phyloP scores from a whole-genome alignment of 2,888 invertebrate species.

The Trypoxylon attenuatum region DNA sequence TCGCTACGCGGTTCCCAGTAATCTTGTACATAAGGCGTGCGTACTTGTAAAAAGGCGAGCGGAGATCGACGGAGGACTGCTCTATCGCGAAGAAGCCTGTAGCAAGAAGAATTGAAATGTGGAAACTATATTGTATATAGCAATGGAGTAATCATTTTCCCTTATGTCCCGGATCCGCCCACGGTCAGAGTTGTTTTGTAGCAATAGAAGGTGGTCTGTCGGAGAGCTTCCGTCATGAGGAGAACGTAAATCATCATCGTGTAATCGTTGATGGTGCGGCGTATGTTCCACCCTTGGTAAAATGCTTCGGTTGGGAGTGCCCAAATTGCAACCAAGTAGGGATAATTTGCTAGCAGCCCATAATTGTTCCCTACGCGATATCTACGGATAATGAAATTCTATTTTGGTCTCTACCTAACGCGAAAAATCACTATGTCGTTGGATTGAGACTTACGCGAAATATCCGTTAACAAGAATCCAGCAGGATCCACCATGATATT shows the following conservation, averaged over 20 bases:
- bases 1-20: no score
- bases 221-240: constrained; percentile 58
- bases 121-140: constrained; percentile 14
- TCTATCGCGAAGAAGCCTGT: constrained; percentile 3
- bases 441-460: constrained; percentile 48
- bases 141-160: no score
- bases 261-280: constrained; percentile 58
- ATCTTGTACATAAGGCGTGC: constrained; percentile 41
- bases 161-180: no score
- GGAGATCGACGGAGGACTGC: no score
- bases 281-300: constrained; percentile 54
- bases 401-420: neutral
- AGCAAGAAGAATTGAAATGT: neutral
- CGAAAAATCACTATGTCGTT: neutral
- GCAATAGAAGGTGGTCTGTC: no score
- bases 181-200: no score
- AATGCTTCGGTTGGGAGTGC: constrained; percentile 51
- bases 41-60: no score
- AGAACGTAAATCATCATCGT: constrained; percentile 56
- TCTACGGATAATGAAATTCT: constrained; percentile 9
- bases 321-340: constrained; percentile 50
- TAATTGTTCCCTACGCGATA: constrained; percentile 44
- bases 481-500: neutral
- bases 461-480: constrained; percentile 50
- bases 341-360: constrained; percentile 50